A percentile compares a stretch with the other conserved stretches of the same genome.
These are phyloP conservation scores for Tricholauxania praeusta DNA, from an alignment of 2,888 invertebrate genomes.

Conservation along the genomic window DNA sequence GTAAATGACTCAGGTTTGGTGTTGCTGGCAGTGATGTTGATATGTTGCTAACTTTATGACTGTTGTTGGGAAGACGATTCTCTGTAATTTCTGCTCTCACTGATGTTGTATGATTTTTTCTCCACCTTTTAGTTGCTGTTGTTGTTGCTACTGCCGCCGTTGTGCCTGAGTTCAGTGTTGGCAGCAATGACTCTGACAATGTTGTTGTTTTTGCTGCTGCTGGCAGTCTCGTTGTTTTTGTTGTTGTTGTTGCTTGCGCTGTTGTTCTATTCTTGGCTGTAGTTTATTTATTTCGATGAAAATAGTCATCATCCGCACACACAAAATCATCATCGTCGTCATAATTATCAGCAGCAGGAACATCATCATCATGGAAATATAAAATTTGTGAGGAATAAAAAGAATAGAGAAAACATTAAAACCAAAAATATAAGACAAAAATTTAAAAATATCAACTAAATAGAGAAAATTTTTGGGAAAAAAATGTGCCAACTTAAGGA, in stretches of 20 bases:
- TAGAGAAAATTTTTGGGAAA: conserved; percentile 7
- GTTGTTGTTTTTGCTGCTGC: conserved; percentile 22
- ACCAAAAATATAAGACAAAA: not conserved
- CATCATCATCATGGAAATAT: conserved; percentile 12
- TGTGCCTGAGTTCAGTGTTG: conserved; percentile 16
- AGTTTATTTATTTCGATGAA: conserved; percentile 3
- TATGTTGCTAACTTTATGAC: conserved; percentile 40
- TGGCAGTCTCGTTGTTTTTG: conserved; percentile 35
- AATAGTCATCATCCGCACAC: not conserved
- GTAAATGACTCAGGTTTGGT: conserved; percentile 54
- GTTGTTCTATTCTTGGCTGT: conserved; percentile 43
- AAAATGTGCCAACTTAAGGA: conserved; percentile 34
- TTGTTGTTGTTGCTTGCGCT: conserved; percentile 17
- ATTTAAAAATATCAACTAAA: conserved; percentile 16
- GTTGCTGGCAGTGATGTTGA: conserved; percentile 55
- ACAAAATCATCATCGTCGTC: not conserved
- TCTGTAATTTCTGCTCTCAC: conserved; percentile 16
- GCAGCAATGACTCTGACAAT: conserved; percentile 32
- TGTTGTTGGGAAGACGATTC: not conserved
- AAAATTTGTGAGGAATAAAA: conserved; percentile 4
- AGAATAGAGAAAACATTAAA: conserved; percentile 8
- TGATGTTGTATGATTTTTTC: conserved; percentile 7
- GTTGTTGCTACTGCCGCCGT: conserved; percentile 16
- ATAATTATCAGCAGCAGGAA: not conserved
- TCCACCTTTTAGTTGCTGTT: not conserved